Evolutionary conservation across 2,113 vertebrate species (phyloP), one percentile per base, ranked within the genome.

Genomic region (Nannobrachium achirus): DNA sequence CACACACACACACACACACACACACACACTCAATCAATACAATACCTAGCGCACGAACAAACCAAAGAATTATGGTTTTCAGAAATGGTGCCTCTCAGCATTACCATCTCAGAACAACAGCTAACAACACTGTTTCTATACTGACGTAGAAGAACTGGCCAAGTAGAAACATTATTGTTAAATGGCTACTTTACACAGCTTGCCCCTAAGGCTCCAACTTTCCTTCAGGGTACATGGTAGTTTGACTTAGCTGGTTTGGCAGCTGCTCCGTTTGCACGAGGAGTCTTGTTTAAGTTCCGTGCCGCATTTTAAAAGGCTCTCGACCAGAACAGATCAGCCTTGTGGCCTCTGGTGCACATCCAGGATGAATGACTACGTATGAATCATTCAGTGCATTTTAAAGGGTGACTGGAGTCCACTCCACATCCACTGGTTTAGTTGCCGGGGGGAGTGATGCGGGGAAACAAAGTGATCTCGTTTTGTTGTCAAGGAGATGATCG

Each of bases 311-410:
- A 57, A 79, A 75, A 75, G 65, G 42, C 62, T 62, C 25, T 46
- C 2, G 11, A 79, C 63, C 69, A 60, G 20, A 75, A 56, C 42
- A 56, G 70, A 63, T 72, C 52, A 56, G 68, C 10, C 45, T 42
- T 82, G 82, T 62, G 83, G 82, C 73, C 20, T 82, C 84, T 84
- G 83, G 80, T 80, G 15, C 66, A 44, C 53, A 46, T 71, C 75
- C 69, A 79, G 63, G 55, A 59, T 10, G 39, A 75, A 80, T 68
- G 71, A 79, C 57, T 56, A 61, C 59, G 49, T 72, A 78, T 86
- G 73, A 88, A 80, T 85, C 86, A 80, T 44, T 73, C 59, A 15
- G 50, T 15, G 55, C 63, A 52, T 49, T 77, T 68, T 66, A 45
- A 46, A 72, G 63, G 63, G 55, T 75, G 75, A 85, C 58, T 46